These are phyloP conservation scores for Etheostoma perlongum DNA, from an alignment of 2,797 vertebrate genomes.

Conservation along the genomic window DNA sequence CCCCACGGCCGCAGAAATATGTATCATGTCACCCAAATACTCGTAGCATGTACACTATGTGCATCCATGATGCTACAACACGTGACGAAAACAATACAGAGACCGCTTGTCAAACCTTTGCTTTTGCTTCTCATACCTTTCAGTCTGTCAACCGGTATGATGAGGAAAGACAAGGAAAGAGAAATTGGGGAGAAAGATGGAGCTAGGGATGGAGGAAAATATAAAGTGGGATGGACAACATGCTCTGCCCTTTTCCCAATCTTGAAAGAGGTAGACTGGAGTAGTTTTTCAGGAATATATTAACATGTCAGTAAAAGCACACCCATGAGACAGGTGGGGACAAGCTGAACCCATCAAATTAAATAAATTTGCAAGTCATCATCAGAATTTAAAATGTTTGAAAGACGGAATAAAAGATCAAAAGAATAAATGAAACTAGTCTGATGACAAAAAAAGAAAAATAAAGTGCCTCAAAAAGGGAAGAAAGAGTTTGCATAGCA, in stretches of 20 bases:
- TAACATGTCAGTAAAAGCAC: constrained; percentile 65
- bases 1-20: neutral
- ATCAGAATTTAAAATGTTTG: constrained; percentile 73
- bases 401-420: constrained; percentile 70
- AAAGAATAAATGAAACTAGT: constrained; percentile 60
- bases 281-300: constrained; percentile 65
- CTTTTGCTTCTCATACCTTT: constrained; percentile 26
- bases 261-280: constrained; percentile 43
- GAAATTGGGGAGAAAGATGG: constrained; percentile 14
- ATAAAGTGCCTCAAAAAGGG: constrained; percentile 6
- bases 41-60: neutral
- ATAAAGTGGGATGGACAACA: constrained; percentile 37
- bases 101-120: neutral
- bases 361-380: constrained; percentile 75
- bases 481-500: constrained; percentile 33
- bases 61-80: neutral
- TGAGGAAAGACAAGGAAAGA: constrained; percentile 6
- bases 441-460: constrained; percentile 55
- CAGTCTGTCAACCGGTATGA: constrained; percentile 33
- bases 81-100: neutral
- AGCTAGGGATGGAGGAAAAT: constrained; percentile 18
- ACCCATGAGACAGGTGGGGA: constrained; percentile 52
- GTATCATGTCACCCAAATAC: neutral
- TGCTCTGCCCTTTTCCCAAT: constrained; percentile 36
- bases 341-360: constrained; percentile 69